phyloP scores from a whole-genome alignment of 2,888 invertebrate species.

The Synanthedon vespiformis region DNA sequence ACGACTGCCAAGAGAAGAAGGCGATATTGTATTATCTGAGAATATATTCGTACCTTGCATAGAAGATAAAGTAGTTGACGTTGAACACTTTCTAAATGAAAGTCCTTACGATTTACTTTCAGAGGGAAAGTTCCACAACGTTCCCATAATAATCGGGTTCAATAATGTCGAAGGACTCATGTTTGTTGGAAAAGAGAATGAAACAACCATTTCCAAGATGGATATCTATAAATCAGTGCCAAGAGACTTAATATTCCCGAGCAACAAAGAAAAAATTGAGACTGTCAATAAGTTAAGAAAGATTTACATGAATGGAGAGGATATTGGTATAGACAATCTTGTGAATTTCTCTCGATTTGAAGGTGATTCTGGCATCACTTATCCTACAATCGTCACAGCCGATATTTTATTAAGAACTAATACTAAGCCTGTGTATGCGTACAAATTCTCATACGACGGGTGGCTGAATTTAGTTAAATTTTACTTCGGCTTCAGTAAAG shows the following conservation, averaged over 20 bases:
- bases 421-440: conserved; percentile 31
- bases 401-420: conserved; percentile 30
- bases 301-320: conserved; percentile 52
- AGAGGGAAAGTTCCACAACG: conserved; percentile 32
- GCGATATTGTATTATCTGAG: conserved; percentile 47
- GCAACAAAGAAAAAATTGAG: conserved; percentile 21
- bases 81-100: conserved; percentile 35
- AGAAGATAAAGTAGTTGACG: conserved; percentile 27
- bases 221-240: conserved; percentile 39
- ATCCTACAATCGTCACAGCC: conserved; percentile 34
- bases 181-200: conserved; percentile 55
- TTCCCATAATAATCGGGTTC: conserved; percentile 49
- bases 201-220: conserved; percentile 35
- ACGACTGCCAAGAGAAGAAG: conserved; percentile 41
- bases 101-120: conserved; percentile 39
- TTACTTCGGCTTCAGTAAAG: conserved; percentile 23
- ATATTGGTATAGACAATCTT: conserved; percentile 33
- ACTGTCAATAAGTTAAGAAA: conserved; percentile 31
- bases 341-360: conserved; percentile 40
- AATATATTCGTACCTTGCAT: conserved; percentile 56
- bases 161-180: conserved; percentile 51
- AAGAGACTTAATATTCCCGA: conserved; percentile 36
- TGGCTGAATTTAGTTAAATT: conserved; percentile 46
- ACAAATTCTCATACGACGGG: conserved; percentile 45
- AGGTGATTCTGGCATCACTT: conserved; percentile 46